Base-by-base conservation (phyloP, 2,888 invertebrate genomes). In the Netelia fuscicornis region DNA sequence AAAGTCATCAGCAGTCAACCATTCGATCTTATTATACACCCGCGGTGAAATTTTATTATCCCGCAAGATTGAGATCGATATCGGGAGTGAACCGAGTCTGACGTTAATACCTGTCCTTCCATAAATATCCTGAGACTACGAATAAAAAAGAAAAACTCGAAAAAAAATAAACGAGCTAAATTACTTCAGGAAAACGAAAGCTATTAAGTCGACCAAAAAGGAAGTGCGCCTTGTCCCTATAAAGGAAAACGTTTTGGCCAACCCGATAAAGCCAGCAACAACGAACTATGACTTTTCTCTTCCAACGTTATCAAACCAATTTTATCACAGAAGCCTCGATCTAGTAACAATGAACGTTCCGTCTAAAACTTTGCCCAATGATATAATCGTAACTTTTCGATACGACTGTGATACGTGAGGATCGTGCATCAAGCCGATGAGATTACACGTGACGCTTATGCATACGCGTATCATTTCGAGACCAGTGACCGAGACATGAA, bases 21-120 rank as follows among this genome's bases (percentile, higher is more conserved):
- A 84, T 76, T 77, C 76, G 64, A 83, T 80, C 72, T 75, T 83
- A 74, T 75, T 65, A 67, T 72, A 62, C 30, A 72, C 20, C 52
- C 5, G 17, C 9, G 48, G 20, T 25, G 72, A 42, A 58, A 67
- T 72, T 78, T 67, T 72, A 79, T 70, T 64, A 58, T 30, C 44
- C 25, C 42, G 48, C 62, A 65, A n/a, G 11, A 37, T 67, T 11
- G 37, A 44, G 62, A 72, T 67, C 62, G 72, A 80, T 52, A 72
- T 37, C 67, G 60, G 13, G 0, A 3, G 5, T 17, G 17, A 13
- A 30, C 20, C 11, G 23, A 42, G 20, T 23, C 48, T 3, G 48
- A 48, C 13, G 13, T 48, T 67, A 44, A 67, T 67, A 23, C 67
- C 17, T 23, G n/a, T 42, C 42, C 20, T 48, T 60, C 37, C 1